Percentiles rank a stretch among this genome's conserved stretches.
Conservation (phyloP, 1,140 invertebrate genomes). For the Panagrolaimus sp. region DNA sequence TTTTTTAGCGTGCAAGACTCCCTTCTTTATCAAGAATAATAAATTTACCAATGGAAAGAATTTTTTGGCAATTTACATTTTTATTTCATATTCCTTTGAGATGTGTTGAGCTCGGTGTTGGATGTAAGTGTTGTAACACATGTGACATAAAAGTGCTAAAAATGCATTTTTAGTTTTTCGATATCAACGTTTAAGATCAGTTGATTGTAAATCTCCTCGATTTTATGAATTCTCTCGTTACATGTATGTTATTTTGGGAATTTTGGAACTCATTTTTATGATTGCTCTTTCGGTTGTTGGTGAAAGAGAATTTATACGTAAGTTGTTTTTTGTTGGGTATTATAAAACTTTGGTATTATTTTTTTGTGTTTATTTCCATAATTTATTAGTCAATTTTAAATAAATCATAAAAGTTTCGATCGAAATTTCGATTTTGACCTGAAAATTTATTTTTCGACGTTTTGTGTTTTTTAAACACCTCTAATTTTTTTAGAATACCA, state of each 20-base stretch:
- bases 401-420: too few species aligned
- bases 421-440: too few species aligned
- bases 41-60: constrained; percentile 35
- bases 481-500: constrained; percentile 37
- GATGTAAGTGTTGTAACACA: too few species aligned
- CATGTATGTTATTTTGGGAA: constrained; percentile 35
- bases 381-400: too few species aligned
- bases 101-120: constrained; percentile 37
- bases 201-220: constrained; percentile 41
- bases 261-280: constrained; percentile 43
- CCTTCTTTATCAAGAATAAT: constrained; percentile 50
- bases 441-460: too few species aligned
- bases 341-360: too few species aligned
- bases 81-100: constrained; percentile 50
- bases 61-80: constrained; percentile 51
- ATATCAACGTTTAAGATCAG: constrained; percentile 36
- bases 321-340: background rate
- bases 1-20: constrained; percentile 45
- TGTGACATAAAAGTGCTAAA: background rate
- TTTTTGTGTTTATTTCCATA: too few species aligned
- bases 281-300: constrained; percentile 47
- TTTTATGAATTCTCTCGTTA: constrained; percentile 45
- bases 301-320: constrained; percentile 50
- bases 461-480: constrained; percentile 13
- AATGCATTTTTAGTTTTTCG: constrained; percentile 36